Evolutionary conservation across 2,797 vertebrate species (phyloP), one percentile per base, ranked within the genome.

Genomic region (Scolopax rusticola): DNA sequence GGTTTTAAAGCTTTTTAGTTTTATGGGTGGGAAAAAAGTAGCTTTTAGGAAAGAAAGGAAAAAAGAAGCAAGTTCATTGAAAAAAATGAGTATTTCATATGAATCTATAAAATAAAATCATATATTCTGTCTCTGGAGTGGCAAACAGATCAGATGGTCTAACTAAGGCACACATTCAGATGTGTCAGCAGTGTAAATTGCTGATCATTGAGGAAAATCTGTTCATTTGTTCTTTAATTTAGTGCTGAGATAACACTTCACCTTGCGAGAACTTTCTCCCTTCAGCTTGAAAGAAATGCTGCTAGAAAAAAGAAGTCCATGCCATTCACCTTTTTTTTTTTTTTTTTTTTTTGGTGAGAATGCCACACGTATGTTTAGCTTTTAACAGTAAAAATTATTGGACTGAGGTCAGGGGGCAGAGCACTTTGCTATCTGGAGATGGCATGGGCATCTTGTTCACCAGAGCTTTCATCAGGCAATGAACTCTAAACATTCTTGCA

Each of bases 191-290:
- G 16, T 81, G 69, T 48, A 84, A 87, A 48, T 28, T 71, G 78
- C 45, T 93, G 67, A 69, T 84, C 57, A 56, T 17, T 57, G 57
- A 67, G 41, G 53, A 91, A 82, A 82, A 69, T 73, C 21, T 77
- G 38, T 67, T 65, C 25, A 7, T 89, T 36, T 79, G 20, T 63
- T 92, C 57, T 79, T 70, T 63, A 78, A 45, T 89, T 91, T 50
- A 68, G 9, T 75, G 85, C 63, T 87, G 81, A 90, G 21, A 25
- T 81, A 74, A 78, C 40, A 64, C 33, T 56, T 93, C 15, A 68
- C 21, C 25, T 89, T 76, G 51, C 18, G 69, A 88, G 51, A 84
- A 51, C 9, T 51, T 90, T 30, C 4, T 28, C 25, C 24, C 14
- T 89, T 87, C 21, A 30, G 1, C 78, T 27, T 43, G 61, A 84